These are phyloP conservation scores for Lysandra coridon DNA, from an alignment of 2,888 invertebrate species.

Conservation along the genomic window DNA sequence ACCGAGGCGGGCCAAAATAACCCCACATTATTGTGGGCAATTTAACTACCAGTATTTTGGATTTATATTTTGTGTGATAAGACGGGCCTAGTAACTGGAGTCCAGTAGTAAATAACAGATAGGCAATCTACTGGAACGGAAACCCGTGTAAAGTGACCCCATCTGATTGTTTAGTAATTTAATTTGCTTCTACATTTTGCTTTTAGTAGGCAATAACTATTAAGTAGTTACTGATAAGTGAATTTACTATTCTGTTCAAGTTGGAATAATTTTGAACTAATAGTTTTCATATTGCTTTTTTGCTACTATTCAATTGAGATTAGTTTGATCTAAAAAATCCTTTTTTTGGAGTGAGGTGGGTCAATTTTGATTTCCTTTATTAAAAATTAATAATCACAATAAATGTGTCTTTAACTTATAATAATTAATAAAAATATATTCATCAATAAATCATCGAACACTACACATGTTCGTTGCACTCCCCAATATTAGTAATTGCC, in stretches of 20 bases:
- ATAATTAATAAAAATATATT: no score
- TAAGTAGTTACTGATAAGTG: background rate
- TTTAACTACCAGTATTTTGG: background rate
- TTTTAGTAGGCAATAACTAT: background rate
- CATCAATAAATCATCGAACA: background rate
- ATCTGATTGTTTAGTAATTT: conserved; percentile 15
- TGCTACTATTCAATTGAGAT: no score
- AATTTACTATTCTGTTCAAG: background rate
- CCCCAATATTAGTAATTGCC: background rate
- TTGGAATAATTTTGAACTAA: background rate
- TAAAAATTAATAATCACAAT: no score
- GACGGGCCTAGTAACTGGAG: background rate
- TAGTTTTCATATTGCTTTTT: background rate
- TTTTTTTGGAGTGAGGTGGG: no score
- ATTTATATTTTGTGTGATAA: conserved; percentile 9
- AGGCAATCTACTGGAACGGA: conserved; percentile 17
- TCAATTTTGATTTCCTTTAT: no score
- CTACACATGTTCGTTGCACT: background rate
- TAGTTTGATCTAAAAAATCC: no score
- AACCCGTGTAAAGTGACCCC: conserved; percentile 2
- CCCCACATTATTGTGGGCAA: background rate
- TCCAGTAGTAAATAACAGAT: conserved; percentile 1
- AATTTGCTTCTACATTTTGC: background rate
- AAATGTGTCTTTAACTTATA: no score
- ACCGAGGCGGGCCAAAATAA: background rate